Conservation (phyloP, 2,888 invertebrate species). For the Leptopterna dolabrata region DNA sequence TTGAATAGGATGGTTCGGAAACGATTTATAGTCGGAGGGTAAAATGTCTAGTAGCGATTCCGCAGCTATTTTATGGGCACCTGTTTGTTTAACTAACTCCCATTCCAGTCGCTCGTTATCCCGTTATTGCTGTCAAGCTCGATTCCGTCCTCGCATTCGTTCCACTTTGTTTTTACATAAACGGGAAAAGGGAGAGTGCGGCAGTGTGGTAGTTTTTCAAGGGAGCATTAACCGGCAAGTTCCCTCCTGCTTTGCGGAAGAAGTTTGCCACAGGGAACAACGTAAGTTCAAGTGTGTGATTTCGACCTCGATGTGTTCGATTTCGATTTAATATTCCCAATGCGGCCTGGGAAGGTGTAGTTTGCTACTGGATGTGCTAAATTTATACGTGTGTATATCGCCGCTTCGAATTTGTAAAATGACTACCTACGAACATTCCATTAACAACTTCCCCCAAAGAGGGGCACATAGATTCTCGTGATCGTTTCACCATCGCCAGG, state of each 20-base stretch:
- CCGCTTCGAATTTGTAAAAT: too few relatives aligned
- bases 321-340: neutral
- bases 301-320: neutral
- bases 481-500: too few relatives aligned
- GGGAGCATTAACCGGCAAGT: neutral
- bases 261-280: neutral
- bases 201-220: neutral
- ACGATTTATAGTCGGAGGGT: neutral
- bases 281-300: neutral
- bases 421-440: too few relatives aligned
- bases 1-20: neutral
- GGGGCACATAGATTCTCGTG: too few relatives aligned
- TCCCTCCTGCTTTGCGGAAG: neutral
- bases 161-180: neutral
- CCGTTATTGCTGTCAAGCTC: neutral
- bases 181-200: neutral
- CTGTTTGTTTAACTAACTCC: constrained; percentile 21
- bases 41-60: constrained; percentile 7
- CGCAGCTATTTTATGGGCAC: constrained; percentile 24
- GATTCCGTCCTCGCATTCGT: neutral
- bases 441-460: too few relatives aligned
- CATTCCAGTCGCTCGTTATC: neutral
- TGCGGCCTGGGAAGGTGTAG: neutral
- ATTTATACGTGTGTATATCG: too few relatives aligned
- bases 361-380: too few relatives aligned